Conservation (phyloP, 2,888 invertebrate species). For the Plagodis pulveraria region DNA sequence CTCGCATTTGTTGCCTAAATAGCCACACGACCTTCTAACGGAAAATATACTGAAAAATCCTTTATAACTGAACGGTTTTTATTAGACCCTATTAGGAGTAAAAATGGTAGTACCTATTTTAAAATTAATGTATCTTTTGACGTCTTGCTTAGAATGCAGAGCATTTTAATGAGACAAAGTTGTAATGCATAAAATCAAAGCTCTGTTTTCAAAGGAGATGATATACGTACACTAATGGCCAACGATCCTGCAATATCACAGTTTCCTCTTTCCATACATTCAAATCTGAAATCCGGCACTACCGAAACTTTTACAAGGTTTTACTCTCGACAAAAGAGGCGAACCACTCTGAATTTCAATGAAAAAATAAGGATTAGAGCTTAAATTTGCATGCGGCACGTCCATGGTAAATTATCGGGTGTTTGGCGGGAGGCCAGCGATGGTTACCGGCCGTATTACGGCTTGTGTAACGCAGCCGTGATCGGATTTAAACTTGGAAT, state of each 20-base stretch:
- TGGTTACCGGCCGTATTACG: constrained; percentile 63
- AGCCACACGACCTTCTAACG: too few species aligned
- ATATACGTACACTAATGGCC: neutral
- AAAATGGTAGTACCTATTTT: too few species aligned
- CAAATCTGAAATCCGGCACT: constrained; percentile 24
- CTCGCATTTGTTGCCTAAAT: too few species aligned
- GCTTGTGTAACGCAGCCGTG: constrained; percentile 22
- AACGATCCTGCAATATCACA: neutral
- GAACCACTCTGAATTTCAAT: constrained; percentile 49
- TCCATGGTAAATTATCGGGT: constrained; percentile 72
- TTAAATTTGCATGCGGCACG: constrained; percentile 68
- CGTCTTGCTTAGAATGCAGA: too few species aligned
- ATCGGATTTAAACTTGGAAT: constrained; percentile 33
- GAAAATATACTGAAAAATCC: too few species aligned
- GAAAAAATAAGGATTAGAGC: constrained; percentile 62
- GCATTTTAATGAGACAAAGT: too few species aligned
- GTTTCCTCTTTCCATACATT: constrained; percentile 19
- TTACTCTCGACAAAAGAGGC: constrained; percentile 31
- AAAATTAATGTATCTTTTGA: too few species aligned
- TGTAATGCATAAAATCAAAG: too few species aligned
- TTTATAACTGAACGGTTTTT: too few species aligned
- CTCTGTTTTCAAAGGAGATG: too few species aligned
- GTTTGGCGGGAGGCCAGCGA: constrained; percentile 69
- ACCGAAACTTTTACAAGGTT: constrained; percentile 29
- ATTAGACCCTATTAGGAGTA: too few species aligned